Conservation (phyloP, 2,113 vertebrate genomes). For the Chiloscyllium plagiosum region DNA sequence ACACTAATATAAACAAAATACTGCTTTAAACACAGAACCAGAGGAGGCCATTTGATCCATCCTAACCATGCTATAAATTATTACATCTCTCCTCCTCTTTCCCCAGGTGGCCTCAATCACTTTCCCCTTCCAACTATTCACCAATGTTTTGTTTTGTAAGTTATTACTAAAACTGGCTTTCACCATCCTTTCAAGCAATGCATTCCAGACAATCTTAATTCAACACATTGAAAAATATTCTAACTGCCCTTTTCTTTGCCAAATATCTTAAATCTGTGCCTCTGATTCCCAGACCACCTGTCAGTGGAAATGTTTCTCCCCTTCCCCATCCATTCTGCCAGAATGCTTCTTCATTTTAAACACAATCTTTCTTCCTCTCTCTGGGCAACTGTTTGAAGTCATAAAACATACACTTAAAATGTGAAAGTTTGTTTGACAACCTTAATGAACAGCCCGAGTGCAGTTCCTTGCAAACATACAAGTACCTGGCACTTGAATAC, state of each 20-base stretch:
- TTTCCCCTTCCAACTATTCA: neutral
- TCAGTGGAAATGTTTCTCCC: neutral
- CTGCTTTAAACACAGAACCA: neutral
- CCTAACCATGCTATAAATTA: neutral
- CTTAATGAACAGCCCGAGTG: conserved; percentile 1
- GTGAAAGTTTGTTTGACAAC: conserved; percentile 7
- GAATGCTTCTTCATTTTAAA: neutral
- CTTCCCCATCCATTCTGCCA: too few relatives aligned
- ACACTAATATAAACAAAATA: neutral
- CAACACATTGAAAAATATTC: neutral
- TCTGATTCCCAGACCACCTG: neutral
- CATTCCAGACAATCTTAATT: neutral
- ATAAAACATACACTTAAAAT: neutral
- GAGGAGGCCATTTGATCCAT: neutral
- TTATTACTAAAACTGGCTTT: neutral
- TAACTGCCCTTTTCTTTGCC: neutral
- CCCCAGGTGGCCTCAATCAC: neutral
- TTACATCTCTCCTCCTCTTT: neutral
- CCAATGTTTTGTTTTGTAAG: neutral
- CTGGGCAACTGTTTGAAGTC: neutral
- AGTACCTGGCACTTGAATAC: neutral
- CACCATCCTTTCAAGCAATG: neutral
- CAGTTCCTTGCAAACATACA: neutral
- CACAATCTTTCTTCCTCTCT: neutral
- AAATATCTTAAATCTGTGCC: neutral